These are phyloP conservation scores for Scaptodrosophila lebanonensis DNA, from an alignment of 1,140 invertebrate genomes.

Conservation along the genomic window DNA sequence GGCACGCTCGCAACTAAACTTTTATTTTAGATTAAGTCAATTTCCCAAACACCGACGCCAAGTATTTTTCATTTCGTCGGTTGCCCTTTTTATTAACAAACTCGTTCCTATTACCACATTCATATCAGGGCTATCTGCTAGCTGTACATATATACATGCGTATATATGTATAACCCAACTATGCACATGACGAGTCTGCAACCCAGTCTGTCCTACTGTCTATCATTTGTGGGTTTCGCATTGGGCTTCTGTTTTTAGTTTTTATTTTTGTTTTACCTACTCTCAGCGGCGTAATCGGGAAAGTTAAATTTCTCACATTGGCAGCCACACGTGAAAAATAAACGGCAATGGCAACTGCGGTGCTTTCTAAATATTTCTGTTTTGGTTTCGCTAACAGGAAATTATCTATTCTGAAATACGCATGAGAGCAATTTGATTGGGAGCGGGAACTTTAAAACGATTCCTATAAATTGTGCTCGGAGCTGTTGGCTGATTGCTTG, in stretches of 20 bases:
- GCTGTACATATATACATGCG: too few species aligned
- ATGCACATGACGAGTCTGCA: slow-evolving; percentile 20
- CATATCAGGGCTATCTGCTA: slow-evolving; percentile 16
- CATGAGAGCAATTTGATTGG: slow-evolving; percentile 36
- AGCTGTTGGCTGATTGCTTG: slow-evolving; percentile 57
- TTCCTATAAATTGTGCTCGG: slow-evolving; percentile 60
- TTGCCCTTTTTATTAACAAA: slow-evolving; percentile 67
- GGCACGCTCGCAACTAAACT: slow-evolving; percentile 61
- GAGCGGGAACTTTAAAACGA: slow-evolving; percentile 54
- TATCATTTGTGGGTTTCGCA: slow-evolving; percentile 7
- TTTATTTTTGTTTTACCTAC: slow-evolving; percentile 38
- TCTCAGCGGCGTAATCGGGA: slow-evolving; percentile 66
- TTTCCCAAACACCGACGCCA: slow-evolving; percentile 40
- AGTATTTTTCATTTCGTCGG: slow-evolving; percentile 64
- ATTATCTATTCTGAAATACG: slow-evolving; percentile 33
- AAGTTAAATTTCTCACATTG: slow-evolving; percentile 66
- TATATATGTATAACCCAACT: too few species aligned
- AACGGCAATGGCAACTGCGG: slow-evolving; percentile 15
- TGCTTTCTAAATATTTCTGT: slow-evolving; percentile 6
- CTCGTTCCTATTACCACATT: slow-evolving; percentile 10
- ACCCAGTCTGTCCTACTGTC: not conserved
- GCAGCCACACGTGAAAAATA: not conserved
- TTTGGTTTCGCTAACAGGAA: slow-evolving; percentile 30
- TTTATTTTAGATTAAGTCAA: slow-evolving; percentile 75
- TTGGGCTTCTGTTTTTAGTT: slow-evolving; percentile 1